Evolutionary conservation across 2,113 vertebrate species (phyloP).

Genomic region (Barbus barbus): DNA sequence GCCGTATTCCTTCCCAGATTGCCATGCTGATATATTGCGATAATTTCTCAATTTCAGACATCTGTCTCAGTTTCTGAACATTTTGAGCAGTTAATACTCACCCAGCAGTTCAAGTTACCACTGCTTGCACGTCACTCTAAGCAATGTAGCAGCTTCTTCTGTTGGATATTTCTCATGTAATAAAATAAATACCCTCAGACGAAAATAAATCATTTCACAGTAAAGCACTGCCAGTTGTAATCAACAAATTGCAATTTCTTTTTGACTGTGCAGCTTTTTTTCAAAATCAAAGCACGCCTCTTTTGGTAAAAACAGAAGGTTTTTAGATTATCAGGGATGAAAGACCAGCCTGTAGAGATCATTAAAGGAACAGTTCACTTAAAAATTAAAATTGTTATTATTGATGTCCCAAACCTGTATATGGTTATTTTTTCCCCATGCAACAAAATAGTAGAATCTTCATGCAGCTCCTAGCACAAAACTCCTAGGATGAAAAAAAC

Average conservation of each 20-base stretch:
- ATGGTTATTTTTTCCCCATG: background rate
- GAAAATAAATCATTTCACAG: background rate
- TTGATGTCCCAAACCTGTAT: background rate
- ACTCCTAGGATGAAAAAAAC: background rate
- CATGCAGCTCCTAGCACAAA: background rate
- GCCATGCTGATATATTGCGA: background rate
- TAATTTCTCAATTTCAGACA: slow-evolving; percentile 6
- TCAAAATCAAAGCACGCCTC: background rate
- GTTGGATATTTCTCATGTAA: background rate
- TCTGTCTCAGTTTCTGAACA: no score
- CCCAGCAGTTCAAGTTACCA: slow-evolving; percentile 3
- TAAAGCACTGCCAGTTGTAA: background rate
- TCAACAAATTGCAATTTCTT: background rate
- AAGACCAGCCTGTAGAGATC: background rate
- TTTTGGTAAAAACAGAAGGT: background rate
- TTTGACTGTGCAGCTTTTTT: no score
- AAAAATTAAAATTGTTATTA: background rate
- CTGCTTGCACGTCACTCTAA: background rate
- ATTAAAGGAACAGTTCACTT: background rate
- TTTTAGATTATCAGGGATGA: background rate
- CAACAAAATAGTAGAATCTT: background rate
- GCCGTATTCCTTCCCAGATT: background rate
- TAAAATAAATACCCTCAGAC: background rate
- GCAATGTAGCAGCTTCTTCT: background rate
- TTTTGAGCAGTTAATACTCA: slow-evolving; percentile 3